Evolutionary conservation across 30 jellyfish, hydroid and myxozoan species (phyloP).

Genomic region (Hydractinia symbiolongicarpus): DNA sequence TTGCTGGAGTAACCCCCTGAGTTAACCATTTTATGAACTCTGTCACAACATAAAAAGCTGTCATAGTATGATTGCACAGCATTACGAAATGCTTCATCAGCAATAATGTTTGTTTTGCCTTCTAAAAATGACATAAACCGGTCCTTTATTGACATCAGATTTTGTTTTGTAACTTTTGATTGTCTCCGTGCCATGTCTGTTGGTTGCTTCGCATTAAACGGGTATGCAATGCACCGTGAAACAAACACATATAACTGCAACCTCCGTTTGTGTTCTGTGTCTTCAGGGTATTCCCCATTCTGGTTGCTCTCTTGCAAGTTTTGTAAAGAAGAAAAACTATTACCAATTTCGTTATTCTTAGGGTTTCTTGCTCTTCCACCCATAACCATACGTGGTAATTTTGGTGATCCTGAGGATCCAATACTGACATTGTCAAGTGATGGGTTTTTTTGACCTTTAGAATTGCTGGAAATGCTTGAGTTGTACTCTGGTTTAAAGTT

Average conservation of each 20-base stretch:
- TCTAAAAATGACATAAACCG: conserved; percentile 75
- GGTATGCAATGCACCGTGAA: conserved; percentile 91
- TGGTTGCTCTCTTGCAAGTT: background rate
- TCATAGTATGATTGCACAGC: conserved; percentile 84
- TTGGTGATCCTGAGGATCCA: conserved; percentile 23
- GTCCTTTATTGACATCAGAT: conserved; percentile 72
- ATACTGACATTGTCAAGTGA: conserved; percentile 20
- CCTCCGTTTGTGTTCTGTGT: conserved; percentile 69
- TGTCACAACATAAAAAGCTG: conserved; percentile 81
- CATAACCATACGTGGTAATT: background rate
- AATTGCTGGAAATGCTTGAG: background rate
- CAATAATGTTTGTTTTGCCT: conserved; percentile 81
- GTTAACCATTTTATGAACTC: conserved; percentile 92
- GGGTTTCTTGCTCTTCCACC: background rate
- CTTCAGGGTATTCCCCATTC: conserved; percentile 63
- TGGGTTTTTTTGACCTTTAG: background rate
- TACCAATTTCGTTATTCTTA: background rate
- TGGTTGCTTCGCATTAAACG: conserved; percentile 93
- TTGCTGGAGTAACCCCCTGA: conserved; percentile 97
- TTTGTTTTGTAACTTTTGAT: conserved; percentile 84
- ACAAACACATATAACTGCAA: conserved; percentile 77
- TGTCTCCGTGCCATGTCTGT: conserved; percentile 90
- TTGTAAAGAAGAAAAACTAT: background rate
- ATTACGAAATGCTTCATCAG: conserved; percentile 88
- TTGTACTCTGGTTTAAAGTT: background rate